phyloP scores from a whole-genome alignment of 2,888 invertebrate genomes.

The Nemotelus pantherinus region DNA sequence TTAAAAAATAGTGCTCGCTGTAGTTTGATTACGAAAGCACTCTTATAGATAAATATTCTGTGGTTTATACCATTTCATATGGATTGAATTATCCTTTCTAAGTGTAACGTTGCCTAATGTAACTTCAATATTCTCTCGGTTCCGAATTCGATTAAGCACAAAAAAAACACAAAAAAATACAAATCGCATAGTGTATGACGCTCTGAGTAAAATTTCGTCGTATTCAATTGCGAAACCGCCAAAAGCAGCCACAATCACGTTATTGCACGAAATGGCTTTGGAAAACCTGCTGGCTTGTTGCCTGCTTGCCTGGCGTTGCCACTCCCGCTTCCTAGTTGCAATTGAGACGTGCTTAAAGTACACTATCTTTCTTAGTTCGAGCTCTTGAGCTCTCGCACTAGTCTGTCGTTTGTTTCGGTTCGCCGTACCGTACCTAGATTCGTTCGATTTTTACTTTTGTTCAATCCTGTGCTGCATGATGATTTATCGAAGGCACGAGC shows the following conservation, averaged over 20 bases:
- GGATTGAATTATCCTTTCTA: too few relatives aligned
- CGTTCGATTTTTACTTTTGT: constrained; percentile 38
- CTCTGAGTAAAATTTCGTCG: too few relatives aligned
- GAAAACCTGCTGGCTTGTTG: constrained; percentile 31
- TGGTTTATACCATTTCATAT: too few relatives aligned
- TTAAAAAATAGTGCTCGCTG: too few relatives aligned
- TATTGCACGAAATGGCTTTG: constrained; percentile 33
- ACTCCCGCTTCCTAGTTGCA: constrained; percentile 28
- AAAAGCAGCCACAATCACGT: constrained; percentile 1
- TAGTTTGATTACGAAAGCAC: too few relatives aligned
- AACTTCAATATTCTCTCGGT: too few relatives aligned
- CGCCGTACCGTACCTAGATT: neutral
- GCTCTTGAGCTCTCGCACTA: neutral
- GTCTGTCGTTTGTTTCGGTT: constrained; percentile 32
- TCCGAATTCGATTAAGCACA: too few relatives aligned
- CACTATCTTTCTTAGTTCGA: constrained; percentile 25
- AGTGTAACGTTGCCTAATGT: too few relatives aligned
- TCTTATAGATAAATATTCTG: too few relatives aligned
- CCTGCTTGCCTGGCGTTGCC: constrained; percentile 20
- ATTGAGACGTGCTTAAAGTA: constrained; percentile 43
- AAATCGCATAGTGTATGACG: too few relatives aligned
- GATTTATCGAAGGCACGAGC: constrained; percentile 51
- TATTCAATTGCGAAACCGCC: neutral
- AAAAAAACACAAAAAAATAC: too few relatives aligned
- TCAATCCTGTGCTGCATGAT: constrained; percentile 41